Conservation (phyloP, 2,888 invertebrate species). For the Aphodius sticticus region DNA sequence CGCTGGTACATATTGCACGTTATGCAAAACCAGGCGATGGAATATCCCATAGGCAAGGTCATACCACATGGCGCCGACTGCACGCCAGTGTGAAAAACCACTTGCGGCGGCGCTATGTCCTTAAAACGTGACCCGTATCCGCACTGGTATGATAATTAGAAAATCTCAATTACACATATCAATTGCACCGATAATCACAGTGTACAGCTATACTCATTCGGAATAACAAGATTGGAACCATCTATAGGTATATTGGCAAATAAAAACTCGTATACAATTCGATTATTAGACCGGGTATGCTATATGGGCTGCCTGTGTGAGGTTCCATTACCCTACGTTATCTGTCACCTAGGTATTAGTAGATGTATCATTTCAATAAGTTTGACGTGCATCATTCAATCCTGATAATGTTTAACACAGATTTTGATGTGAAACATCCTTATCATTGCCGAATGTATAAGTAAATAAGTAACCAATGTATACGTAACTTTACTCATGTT, state of each 20-base stretch:
- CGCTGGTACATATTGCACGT: background rate
- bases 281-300: too few species aligned
- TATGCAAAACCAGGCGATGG: background rate
- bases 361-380: background rate
- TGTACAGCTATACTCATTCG: background rate
- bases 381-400: too few species aligned
- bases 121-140: background rate
- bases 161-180: background rate
- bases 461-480: background rate
- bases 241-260: too few species aligned
- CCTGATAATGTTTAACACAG: too few species aligned
- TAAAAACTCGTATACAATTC: too few species aligned
- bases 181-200: background rate
- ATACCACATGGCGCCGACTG: background rate
- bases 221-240: background rate
- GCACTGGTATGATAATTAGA: background rate
- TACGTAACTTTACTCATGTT: background rate
- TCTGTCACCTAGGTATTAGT: background rate
- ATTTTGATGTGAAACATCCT: too few species aligned
- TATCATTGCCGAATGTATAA: background rate
- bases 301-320: too few species aligned
- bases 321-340: too few species aligned
- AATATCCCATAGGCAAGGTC: conserved; percentile 4
- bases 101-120: background rate
- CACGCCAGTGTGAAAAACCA: background rate